Evolutionary conservation across 2,888 invertebrate genomes (phyloP).

Genomic region (Julus scanicus): DNA sequence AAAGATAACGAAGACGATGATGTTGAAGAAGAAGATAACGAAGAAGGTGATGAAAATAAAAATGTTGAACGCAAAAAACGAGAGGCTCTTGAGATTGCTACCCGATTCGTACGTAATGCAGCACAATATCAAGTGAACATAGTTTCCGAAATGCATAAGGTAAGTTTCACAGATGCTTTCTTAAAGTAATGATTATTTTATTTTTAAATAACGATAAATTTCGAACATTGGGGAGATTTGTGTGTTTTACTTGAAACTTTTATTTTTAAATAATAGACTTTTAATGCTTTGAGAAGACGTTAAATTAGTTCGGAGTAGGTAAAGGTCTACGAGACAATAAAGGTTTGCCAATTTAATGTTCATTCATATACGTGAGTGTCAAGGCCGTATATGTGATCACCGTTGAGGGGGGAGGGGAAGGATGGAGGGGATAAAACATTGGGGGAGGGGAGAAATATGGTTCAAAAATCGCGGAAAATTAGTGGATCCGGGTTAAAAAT

Average conservation of each 20-base stretch:
- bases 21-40: not conserved
- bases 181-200: not conserved
- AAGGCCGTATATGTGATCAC: too few species aligned
- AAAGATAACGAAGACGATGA: not conserved
- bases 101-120: constrained; percentile 9
- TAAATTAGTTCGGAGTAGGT: not conserved
- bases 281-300: not conserved
- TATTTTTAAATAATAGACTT: not conserved
- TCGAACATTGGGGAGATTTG: not conserved
- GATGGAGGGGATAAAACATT: too few species aligned
- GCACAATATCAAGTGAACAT: not conserved
- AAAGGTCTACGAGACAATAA: not conserved
- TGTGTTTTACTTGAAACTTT: not conserved
- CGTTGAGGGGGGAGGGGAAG: too few species aligned
- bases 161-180: not conserved
- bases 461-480: too few species aligned
- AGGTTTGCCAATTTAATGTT: not conserved
- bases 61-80: not conserved
- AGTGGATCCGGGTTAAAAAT: too few species aligned
- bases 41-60: not conserved
- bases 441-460: too few species aligned
- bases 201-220: not conserved
- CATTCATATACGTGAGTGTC: too few species aligned
- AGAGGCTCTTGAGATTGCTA: not conserved
- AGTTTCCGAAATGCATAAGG: not conserved